phyloP scores from a whole-genome alignment of 2,888 invertebrate genomes.

The Prosapia bicincta region DNA sequence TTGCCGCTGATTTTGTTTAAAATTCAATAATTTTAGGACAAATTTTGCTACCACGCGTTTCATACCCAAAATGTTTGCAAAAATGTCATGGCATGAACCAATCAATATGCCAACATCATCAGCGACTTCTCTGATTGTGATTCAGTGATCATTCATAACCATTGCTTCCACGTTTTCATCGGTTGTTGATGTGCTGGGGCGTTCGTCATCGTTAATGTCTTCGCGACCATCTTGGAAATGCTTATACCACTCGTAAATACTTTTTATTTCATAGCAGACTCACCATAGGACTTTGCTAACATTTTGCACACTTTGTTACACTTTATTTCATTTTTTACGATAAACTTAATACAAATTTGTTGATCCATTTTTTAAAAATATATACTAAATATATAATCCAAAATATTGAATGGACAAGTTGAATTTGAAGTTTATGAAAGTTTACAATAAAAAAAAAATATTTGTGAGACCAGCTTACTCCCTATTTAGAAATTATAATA shows the following conservation, averaged over 20 bases:
- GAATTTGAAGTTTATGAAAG: no score
- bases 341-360: no score
- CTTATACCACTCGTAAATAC: constrained; percentile 20
- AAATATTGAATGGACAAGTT: no score
- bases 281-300: no score
- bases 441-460: no score
- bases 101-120: constrained; percentile 31
- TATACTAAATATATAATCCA: no score
- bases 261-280: no score
- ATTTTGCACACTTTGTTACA: no score
- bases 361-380: no score
- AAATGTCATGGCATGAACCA: constrained; percentile 32
- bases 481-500: no score
- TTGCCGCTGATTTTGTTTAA: constrained; percentile 29
- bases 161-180: constrained; percentile 40
- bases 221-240: constrained; percentile 19
- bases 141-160: constrained; percentile 33
- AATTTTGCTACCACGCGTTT: constrained; percentile 32
- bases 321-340: no score
- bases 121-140: constrained; percentile 17
- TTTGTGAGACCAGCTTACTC: no score
- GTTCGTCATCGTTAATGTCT: constrained; percentile 32
- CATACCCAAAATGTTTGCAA: constrained; percentile 32
- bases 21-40: constrained; percentile 31
- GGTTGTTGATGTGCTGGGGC: constrained; percentile 39